These are phyloP conservation scores for Asteroscopus sphinx DNA, from an alignment of 2,888 invertebrate species.

Conservation along the genomic window DNA sequence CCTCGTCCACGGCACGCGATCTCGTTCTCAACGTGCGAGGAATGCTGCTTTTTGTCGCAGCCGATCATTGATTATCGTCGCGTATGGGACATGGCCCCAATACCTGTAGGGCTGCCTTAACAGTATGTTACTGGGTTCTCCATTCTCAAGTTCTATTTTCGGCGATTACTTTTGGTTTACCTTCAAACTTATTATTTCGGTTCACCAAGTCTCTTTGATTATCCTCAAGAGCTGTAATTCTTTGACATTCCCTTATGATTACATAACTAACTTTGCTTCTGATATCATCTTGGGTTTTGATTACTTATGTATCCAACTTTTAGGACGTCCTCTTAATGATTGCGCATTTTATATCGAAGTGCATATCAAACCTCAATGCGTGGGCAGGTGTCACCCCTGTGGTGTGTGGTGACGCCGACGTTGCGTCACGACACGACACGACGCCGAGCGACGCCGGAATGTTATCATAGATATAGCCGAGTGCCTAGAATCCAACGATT, in stretches of 20 bases:
- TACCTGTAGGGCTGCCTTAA: constrained; percentile 51
- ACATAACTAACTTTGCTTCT: neutral
- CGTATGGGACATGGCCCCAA: constrained; percentile 64
- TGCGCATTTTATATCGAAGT: neutral
- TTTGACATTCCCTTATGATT: neutral
- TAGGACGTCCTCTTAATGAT: neutral
- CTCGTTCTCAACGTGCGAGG: constrained; percentile 67
- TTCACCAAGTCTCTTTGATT: too few species aligned
- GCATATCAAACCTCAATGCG: constrained; percentile 6
- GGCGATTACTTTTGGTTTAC: neutral
- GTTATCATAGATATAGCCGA: constrained; percentile 53
- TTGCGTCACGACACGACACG: constrained; percentile 65
- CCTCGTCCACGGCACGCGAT: constrained; percentile 72
- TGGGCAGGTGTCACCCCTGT: constrained; percentile 34
- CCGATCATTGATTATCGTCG: constrained; percentile 69
- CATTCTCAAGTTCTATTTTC: neutral
- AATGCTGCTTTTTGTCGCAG: constrained; percentile 78
- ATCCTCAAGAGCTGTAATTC: neutral
- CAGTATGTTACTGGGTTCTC: constrained; percentile 7
- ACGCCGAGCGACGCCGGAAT: constrained; percentile 57
- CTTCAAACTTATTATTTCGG: neutral
- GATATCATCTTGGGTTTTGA: neutral
- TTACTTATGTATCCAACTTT: neutral
- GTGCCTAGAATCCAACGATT: constrained; percentile 57
- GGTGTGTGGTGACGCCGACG: constrained; percentile 32